phyloP scores from a whole-genome alignment of 2,888 invertebrate species.

The Vannuccia rotundouncinata region DNA sequence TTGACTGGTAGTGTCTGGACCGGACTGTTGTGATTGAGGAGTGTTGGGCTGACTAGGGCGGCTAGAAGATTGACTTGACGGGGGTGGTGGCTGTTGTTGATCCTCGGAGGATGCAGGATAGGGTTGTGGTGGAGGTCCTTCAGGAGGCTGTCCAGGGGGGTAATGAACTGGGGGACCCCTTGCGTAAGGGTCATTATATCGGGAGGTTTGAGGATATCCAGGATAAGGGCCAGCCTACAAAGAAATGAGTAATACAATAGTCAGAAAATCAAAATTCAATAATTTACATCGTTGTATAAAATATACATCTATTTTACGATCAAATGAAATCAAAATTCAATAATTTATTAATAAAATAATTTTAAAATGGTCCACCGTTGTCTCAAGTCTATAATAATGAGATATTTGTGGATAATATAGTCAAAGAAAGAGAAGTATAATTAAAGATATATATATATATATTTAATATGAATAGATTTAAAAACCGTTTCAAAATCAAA shows the following conservation, averaged over 20 bases:
- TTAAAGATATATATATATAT: background rate
- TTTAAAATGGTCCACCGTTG: background rate
- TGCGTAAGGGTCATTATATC: slow-evolving; percentile 6
- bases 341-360: background rate
- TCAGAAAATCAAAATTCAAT: background rate
- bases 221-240: background rate
- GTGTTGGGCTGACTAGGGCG: background rate
- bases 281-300: background rate
- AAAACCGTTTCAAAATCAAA: too few species aligned
- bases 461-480: too few species aligned
- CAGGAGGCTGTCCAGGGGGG: background rate
- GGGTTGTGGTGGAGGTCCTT: background rate
- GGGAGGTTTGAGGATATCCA: background rate
- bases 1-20: too few species aligned
- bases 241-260: background rate
- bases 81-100: background rate
- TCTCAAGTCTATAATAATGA: too few species aligned
- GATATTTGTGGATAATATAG: too few species aligned
- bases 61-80: background rate
- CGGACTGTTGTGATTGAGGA: background rate
- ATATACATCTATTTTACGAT: background rate
- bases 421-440: background rate
- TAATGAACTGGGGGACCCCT: slow-evolving; percentile 4
- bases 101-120: background rate
- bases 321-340: background rate